Evolutionary conservation across 2,113 vertebrate species (phyloP).

Genomic region (Alectura lathami): DNA sequence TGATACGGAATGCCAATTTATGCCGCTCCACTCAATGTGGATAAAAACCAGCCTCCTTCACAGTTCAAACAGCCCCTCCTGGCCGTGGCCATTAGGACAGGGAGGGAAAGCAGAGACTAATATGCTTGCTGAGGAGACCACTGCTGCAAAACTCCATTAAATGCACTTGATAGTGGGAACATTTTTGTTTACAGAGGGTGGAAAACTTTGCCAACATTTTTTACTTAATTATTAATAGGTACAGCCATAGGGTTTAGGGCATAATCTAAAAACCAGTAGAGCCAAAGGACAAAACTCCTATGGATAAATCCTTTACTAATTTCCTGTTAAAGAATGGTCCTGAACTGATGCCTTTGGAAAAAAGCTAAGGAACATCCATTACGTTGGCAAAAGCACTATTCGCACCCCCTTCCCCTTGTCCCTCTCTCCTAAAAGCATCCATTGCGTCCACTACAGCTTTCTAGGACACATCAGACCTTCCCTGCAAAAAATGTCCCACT

Average conservation of each 20-base stretch:
- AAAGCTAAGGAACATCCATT: neutral
- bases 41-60: constrained; percentile 76
- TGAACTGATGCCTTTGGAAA: neutral
- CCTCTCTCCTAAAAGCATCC: neutral
- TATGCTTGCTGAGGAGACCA: constrained; percentile 70
- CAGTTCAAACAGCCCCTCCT: constrained; percentile 58
- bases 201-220: constrained; percentile 35
- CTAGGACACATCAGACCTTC: neutral
- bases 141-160: constrained; percentile 62
- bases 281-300: neutral
- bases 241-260: neutral
- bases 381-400: neutral
- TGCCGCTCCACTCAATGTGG: constrained; percentile 68
- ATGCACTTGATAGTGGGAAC: constrained; percentile 43
- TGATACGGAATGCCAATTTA: constrained; percentile 85
- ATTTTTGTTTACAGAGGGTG: constrained; percentile 39
- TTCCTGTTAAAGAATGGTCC: neutral
- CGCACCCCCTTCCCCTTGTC: neutral
- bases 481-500: neutral
- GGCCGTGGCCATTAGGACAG: constrained; percentile 77
- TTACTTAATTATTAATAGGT: constrained; percentile 40
- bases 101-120: constrained; percentile 71
- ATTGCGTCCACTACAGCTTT: neutral
- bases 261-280: neutral
- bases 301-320: neutral